These are phyloP conservation scores for Delichon dasypus DNA, from an alignment of 2,797 vertebrate species.

Conservation along the genomic window DNA sequence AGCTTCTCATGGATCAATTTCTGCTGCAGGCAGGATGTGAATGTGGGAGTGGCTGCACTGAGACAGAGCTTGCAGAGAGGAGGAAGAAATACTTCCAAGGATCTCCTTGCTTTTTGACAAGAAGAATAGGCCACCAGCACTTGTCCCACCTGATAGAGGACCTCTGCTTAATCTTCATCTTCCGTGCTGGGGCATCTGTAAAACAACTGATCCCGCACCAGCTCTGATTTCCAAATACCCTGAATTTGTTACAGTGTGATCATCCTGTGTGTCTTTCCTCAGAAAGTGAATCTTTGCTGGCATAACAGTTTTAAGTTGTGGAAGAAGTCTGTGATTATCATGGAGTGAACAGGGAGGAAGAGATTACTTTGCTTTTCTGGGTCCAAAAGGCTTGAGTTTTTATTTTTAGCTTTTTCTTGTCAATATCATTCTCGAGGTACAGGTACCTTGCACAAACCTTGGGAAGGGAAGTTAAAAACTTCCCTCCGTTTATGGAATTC, in stretches of 20 bases:
- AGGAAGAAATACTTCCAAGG: not conserved
- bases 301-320: not conserved
- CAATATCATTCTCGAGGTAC: accelerated
- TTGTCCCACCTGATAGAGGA: not conserved
- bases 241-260: not conserved
- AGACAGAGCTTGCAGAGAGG: not conserved
- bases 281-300: not conserved
- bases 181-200: not conserved
- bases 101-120: not conserved
- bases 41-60: not conserved
- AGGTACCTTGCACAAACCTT: not conserved
- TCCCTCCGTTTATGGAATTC: not conserved
- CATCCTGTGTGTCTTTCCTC: not conserved
- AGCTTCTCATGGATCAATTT: accelerated
- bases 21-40: not conserved
- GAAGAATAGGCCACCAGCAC: accelerated
- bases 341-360: not conserved
- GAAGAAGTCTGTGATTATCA: not conserved
- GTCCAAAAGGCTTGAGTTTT: not conserved
- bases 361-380: not conserved
- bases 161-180: not conserved
- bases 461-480: not conserved
- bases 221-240: not conserved
- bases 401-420: not conserved
- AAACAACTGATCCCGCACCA: not conserved